Percentiles rank a stretch among this genome's conserved stretches.
Evolutionary conservation across 2,888 invertebrate genomes (phyloP).

Genomic region (Andrena camellia): DNA sequence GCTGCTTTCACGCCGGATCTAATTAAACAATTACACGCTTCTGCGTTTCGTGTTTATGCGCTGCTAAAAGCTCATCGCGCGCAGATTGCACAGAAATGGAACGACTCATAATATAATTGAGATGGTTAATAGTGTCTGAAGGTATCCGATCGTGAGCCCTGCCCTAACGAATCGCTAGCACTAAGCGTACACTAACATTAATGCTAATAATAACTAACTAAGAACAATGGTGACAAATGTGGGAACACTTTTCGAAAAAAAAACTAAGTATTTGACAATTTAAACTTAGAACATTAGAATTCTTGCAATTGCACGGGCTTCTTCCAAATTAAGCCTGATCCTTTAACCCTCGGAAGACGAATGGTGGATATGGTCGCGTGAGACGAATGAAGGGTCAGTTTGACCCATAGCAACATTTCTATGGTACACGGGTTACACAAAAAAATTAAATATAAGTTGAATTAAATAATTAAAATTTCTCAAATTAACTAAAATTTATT

Average conservation of each 20-base stretch:
- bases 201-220: no score
- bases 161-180: background rate
- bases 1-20: conserved; percentile 1
- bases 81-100: background rate
- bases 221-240: background rate
- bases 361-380: no score
- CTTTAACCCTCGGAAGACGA: no score
- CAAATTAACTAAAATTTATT: no score
- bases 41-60: background rate
- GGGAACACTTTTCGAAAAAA: background rate
- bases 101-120: background rate
- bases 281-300: no score
- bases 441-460: no score
- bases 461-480: no score
- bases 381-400: no score
- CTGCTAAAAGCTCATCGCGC: conserved; percentile 5
- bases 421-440: no score
- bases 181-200: background rate
- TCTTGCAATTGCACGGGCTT: no score
- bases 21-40: conserved; percentile 39
- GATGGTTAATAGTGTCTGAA: background rate
- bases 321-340: no score
- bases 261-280: background rate
- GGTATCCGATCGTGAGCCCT: background rate
- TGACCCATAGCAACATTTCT: no score